phyloP scores from a whole-genome alignment of 2,797 vertebrate genomes.

The Rhyacichthys aspro region DNA sequence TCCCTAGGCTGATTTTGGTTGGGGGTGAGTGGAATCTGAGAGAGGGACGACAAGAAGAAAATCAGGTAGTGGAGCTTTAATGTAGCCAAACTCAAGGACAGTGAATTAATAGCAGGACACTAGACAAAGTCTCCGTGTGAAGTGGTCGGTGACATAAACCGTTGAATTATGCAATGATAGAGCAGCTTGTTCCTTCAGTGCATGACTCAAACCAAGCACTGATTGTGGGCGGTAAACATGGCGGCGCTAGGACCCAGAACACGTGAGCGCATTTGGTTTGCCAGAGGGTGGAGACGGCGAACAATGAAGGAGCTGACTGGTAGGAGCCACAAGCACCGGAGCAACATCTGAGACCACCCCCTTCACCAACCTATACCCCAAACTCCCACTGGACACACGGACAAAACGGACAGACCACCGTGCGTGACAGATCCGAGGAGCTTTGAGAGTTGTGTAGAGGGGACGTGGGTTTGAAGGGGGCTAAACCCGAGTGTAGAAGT shows the following conservation, averaged over 20 bases:
- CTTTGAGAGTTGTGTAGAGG: slow-evolving; percentile 18
- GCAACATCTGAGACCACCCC: slow-evolving; percentile 55
- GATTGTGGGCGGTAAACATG: background rate
- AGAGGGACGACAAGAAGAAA: too few relatives aligned
- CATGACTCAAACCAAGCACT: slow-evolving; percentile 47
- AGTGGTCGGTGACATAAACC: slow-evolving; percentile 54
- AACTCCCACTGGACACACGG: slow-evolving; percentile 42
- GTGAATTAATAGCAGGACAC: slow-evolving; percentile 56
- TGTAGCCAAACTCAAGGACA: slow-evolving; percentile 32
- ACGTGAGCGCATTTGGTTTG: slow-evolving; percentile 62
- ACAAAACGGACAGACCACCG: slow-evolving; percentile 27
- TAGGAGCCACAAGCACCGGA: slow-evolving; percentile 60
- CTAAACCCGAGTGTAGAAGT: slow-evolving; percentile 26
- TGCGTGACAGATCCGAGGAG: slow-evolving; percentile 12
- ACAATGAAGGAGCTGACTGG: slow-evolving; percentile 74
- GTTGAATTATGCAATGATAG: slow-evolving; percentile 62
- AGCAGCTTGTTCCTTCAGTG: slow-evolving; percentile 45
- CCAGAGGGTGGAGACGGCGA: slow-evolving; percentile 77
- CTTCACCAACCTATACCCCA: background rate
- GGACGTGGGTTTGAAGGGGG: slow-evolving; percentile 25
- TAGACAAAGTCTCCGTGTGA: slow-evolving; percentile 60
- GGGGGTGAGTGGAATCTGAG: too few relatives aligned
- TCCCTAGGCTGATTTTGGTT: too few relatives aligned
- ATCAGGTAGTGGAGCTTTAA: too few relatives aligned
- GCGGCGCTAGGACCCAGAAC: slow-evolving; percentile 79